Conservation (phyloP, 1,140 invertebrate species). For the Drosophila fuyamai region DNA sequence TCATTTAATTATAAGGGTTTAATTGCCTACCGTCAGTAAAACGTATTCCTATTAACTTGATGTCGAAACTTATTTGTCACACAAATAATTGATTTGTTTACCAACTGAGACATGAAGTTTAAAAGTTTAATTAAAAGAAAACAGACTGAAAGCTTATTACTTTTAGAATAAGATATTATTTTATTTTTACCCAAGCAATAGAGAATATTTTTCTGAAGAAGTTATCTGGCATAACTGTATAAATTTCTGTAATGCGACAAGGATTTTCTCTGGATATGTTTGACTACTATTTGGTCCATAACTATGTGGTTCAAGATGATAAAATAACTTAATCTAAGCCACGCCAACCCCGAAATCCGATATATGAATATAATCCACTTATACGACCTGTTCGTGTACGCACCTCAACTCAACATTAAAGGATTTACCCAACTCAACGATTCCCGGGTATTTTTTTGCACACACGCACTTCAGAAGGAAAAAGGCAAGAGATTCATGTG, state of each 20-base stretch:
- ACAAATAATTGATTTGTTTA: too few relatives aligned
- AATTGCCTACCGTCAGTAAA: too few relatives aligned
- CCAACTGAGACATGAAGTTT: too few relatives aligned
- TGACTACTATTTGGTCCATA: slow-evolving; percentile 14
- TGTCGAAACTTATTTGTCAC: too few relatives aligned
- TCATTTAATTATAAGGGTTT: too few relatives aligned
- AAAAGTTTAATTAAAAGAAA: too few relatives aligned
- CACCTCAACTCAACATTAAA: slow-evolving; percentile 49
- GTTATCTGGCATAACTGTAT: not conserved
- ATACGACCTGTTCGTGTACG: slow-evolving; percentile 42
- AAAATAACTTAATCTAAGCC: slow-evolving; percentile 42
- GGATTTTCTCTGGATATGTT: not conserved
- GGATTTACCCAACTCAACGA: slow-evolving; percentile 51
- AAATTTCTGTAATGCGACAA: not conserved
- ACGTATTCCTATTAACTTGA: too few relatives aligned
- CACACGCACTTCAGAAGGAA: slow-evolving; percentile 23
- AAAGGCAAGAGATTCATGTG: slow-evolving; percentile 1
- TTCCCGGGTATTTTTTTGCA: slow-evolving; percentile 11
- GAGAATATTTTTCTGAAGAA: not conserved
- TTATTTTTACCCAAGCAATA: not conserved
- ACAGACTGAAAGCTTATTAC: too few relatives aligned
- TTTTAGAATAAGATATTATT: too few relatives aligned
- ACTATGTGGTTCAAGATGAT: slow-evolving; percentile 27
- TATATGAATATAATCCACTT: slow-evolving; percentile 48
- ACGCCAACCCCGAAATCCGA: slow-evolving; percentile 18